These are phyloP conservation scores for Hippocampus kuda DNA, from an alignment of 2,797 vertebrate genomes.

Conservation along the genomic window DNA sequence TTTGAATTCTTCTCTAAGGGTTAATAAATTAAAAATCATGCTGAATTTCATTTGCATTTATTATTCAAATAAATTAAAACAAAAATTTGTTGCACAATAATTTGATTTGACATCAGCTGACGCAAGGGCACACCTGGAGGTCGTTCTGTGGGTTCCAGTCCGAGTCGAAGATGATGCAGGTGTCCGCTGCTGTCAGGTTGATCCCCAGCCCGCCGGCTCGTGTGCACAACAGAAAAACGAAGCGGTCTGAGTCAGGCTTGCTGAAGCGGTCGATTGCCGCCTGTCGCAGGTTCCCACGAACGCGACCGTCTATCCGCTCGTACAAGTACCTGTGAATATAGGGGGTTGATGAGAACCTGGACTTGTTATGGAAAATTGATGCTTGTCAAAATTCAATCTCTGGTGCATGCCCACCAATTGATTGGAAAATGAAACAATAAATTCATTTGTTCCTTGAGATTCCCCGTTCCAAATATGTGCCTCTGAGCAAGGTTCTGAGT, in stretches of 20 bases:
- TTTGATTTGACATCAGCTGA: neutral
- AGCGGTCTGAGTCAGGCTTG: constrained; percentile 94
- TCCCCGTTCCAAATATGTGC: too few species aligned
- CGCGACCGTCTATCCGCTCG: constrained; percentile 91
- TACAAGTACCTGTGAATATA: constrained; percentile 76
- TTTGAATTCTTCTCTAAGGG: too few species aligned
- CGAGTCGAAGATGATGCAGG: constrained; percentile 97
- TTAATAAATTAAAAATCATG: too few species aligned
- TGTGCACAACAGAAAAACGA: constrained; percentile 96
- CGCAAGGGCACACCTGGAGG: constrained; percentile 76
- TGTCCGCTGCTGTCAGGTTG: constrained; percentile 95
- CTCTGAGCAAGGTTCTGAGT: too few species aligned
- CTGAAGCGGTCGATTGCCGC: constrained; percentile 98
- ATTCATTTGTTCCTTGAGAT: neutral
- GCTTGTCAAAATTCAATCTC: too few species aligned
- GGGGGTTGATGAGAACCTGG: neutral
- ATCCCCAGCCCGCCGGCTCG: constrained; percentile 93
- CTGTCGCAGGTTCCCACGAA: constrained; percentile 90
- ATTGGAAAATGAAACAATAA: too few species aligned
- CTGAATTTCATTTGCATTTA: too few species aligned
- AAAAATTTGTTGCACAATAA: too few species aligned
- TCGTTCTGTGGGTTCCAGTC: constrained; percentile 99
- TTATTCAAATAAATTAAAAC: too few species aligned
- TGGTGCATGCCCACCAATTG: too few species aligned
- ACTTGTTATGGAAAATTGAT: neutral